Base-by-base conservation (phyloP, 2,888 invertebrate species). In the Myopa testacea region DNA sequence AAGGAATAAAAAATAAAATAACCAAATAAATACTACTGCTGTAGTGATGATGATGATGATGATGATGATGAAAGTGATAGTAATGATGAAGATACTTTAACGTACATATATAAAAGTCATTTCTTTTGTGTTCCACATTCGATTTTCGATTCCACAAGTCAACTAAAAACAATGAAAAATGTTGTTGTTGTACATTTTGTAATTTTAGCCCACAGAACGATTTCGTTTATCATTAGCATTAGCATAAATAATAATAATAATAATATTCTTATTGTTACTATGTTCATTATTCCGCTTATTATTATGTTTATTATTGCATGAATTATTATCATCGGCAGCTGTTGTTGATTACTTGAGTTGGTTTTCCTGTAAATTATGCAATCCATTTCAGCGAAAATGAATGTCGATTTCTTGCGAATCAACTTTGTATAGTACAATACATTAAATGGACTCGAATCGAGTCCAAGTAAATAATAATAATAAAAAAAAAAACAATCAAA, bases 311-410 rank as follows among this genome's bases (percentile, higher is more conserved):
- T 62, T 45, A 34, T 26, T 62, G 62, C 8, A n/a, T n/a, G 19
- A 4, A 19, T 62, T 34, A 19, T 55, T 55, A 5, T 55, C 10
- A 55, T 16, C 0, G 5, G 58, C 58, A n/a, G 58, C 58, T 58
- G 58, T 26, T 34, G 62, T 38, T 38, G 0, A n/a, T 65, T 65
- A 37, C 8, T 65, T 34, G 1, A 14, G 38, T 37, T 34, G 12
- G 10, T 65, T 14, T 72, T 40, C 34, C 34, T 74, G 26, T 52
- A 65, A 74, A 74, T 74, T 65, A 14, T 52, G 74, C 74, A 74
- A 65, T 34, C 74, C 52, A 52, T 63, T 34, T 34, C 71, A 60
- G 37, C 16, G 40, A 71, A 40, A n/a, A 40, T 52, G 26, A 52
- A 52, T 7, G 26, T 69, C 45, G 50, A 52, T 69, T 69, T 69